A percentile compares a stretch with the other conserved stretches of the same genome.
phyloP scores from a whole-genome alignment of 1,140 invertebrate species.

The Chelonus insularis region DNA sequence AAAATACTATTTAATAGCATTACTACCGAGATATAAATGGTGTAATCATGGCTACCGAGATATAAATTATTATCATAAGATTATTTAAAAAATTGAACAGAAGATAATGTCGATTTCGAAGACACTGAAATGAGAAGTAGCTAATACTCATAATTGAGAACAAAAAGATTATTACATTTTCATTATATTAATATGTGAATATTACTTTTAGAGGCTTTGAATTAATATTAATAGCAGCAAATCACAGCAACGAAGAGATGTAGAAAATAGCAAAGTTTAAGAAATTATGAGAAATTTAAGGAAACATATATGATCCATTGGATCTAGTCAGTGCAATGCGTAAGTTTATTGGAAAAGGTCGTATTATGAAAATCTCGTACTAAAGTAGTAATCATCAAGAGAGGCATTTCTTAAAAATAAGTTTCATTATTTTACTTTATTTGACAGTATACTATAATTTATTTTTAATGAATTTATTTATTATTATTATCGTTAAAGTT shows the following conservation, averaged over 20 bases:
- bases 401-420: constrained; percentile 73
- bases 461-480: background rate
- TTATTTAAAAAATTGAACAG: constrained; percentile 66
- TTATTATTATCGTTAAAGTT: background rate
- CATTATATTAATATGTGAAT: constrained; percentile 9
- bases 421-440: constrained; percentile 24
- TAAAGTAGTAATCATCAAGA: constrained; percentile 69
- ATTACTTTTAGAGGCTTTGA: constrained; percentile 63
- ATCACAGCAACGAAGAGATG: constrained; percentile 76
- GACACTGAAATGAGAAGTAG: constrained; percentile 64
- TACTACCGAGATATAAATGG: no score
- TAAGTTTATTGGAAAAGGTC: constrained; percentile 70
- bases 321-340: constrained; percentile 73
- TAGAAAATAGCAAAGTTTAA: constrained; percentile 61
- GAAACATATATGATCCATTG: constrained; percentile 62
- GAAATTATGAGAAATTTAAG: constrained; percentile 57
- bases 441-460: background rate
- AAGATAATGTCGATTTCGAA: constrained; percentile 66
- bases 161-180: constrained; percentile 9
- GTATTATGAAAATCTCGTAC: constrained; percentile 69
- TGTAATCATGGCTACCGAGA: constrained; percentile 70
- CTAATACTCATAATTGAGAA: background rate
- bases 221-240: constrained; percentile 74
- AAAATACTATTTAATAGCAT: no score
- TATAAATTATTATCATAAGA: constrained; percentile 71